Evolutionary conservation across 2,113 vertebrate genomes (phyloP), one percentile per base, ranked within the genome.

Genomic region (Macquaria ambigua): DNA sequence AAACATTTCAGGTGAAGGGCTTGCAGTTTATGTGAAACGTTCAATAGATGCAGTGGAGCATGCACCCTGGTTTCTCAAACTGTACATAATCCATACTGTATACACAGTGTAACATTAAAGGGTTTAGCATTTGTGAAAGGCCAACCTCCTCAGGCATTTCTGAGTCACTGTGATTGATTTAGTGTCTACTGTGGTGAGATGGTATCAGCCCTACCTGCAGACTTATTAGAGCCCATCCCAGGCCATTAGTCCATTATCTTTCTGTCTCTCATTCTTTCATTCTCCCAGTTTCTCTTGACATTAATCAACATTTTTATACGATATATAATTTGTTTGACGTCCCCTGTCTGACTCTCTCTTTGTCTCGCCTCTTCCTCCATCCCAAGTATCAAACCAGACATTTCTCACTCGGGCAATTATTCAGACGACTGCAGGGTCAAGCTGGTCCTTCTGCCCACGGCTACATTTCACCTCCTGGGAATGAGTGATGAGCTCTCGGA

Each of bases 241-340:
- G 52, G 71, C 77, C 78, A 93, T 93, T 91, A 92, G 81, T 69
- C 73, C 61, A 79, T 75, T 55, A 88, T 83, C 81, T 84, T 67
- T 43, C 39, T 23, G 58, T 74, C 73, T 91, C 77, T 81, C 61
- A 25, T 66, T 69, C 31, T 48, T 14, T 77, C 39, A 50, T 39
- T 46, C 68, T 78, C 79, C 37, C 8, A 20, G 16, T 69, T 71
- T 79, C 77, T 70, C 56, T 62, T 50, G 37, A 76, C 37, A 73
- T 59, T 41, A 56, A 73, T 83, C 77, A 62, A 16, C 69, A 63
- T 72, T 81, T 82, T 76, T 34, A 62, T 62, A 39, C 21, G 16
- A 69, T 62, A 64, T 59, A 78, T 71, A 18, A 71, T 71, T 77
- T 70, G 58, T 76, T 50, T 31, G 66, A 41, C 72, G 37, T 43